These are phyloP conservation scores for Darevskia nairensis DNA, from an alignment of 2,797 vertebrate genomes.

Conservation along the genomic window DNA sequence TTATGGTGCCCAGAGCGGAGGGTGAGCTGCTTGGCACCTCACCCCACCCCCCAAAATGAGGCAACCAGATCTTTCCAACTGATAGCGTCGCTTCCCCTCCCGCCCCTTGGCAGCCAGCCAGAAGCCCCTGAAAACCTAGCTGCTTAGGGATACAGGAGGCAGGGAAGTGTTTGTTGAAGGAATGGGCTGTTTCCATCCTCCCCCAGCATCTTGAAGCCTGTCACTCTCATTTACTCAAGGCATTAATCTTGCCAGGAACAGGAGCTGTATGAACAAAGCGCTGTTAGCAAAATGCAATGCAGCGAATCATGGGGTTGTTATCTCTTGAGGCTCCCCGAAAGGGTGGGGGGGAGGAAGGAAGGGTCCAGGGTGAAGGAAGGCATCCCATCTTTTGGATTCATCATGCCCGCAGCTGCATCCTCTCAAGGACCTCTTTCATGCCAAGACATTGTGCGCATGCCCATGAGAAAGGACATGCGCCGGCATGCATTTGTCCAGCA, in stretches of 20 bases:
- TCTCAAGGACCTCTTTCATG: background rate
- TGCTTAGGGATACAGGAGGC: conserved; percentile 1
- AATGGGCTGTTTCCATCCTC: conserved; percentile 10
- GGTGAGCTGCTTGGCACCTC: background rate
- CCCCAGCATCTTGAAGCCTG: conserved; percentile 21
- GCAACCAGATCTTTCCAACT: conserved; percentile 15
- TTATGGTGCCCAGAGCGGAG: background rate
- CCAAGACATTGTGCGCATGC: background rate
- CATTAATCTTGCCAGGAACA: conserved; percentile 32
- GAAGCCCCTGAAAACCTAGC: conserved; percentile 26
- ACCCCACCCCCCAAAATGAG: background rate
- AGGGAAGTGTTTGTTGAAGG: conserved; percentile 11
- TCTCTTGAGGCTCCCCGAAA: background rate
- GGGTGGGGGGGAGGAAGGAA: too few relatives aligned
- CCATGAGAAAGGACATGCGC: background rate
- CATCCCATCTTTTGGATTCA: conserved; percentile 5
- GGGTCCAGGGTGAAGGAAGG: background rate
- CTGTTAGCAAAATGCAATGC: background rate
- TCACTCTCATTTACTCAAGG: conserved; percentile 28
- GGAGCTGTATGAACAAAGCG: background rate
- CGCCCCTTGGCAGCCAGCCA: conserved; percentile 27
- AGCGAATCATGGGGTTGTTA: accelerated
- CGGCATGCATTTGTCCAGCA: background rate
- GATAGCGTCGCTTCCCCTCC: conserved; percentile 25
- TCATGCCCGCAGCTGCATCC: background rate